These are phyloP conservation scores for Copidosoma floridanum DNA, from an alignment of 1,140 invertebrate species.

Conservation along the genomic window DNA sequence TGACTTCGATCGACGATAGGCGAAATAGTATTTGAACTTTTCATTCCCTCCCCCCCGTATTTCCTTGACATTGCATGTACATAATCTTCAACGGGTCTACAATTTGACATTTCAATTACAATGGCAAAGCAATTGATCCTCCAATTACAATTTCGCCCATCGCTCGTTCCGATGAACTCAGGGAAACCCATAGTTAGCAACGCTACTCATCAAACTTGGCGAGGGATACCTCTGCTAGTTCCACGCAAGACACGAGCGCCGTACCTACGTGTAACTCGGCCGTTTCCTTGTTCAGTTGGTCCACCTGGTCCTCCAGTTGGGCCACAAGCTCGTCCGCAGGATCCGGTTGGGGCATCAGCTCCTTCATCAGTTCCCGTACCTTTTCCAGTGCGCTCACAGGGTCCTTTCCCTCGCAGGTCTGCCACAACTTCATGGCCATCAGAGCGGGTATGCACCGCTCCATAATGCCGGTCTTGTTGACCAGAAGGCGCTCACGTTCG, in stretches of 20 bases:
- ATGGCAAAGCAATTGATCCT: too few relatives aligned
- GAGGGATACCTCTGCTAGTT: background rate
- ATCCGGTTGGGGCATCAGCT: constrained; percentile 35
- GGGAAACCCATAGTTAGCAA: too few relatives aligned
- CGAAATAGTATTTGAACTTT: too few relatives aligned
- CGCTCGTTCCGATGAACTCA: too few relatives aligned
- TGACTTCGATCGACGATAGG: too few relatives aligned
- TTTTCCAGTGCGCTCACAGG: background rate
- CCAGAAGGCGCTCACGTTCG: constrained; percentile 34
- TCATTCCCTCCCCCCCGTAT: too few relatives aligned
- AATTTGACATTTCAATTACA: too few relatives aligned
- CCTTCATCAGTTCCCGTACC: constrained; percentile 38
- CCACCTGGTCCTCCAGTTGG: constrained; percentile 28
- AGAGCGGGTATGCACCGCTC: constrained; percentile 47
- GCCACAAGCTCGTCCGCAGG: constrained; percentile 39
- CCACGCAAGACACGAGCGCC: background rate
- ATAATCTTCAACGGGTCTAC: too few relatives aligned
- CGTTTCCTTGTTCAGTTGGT: constrained; percentile 38
- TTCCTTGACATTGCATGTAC: too few relatives aligned
- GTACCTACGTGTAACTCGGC: constrained; percentile 51
- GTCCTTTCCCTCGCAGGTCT: constrained; percentile 1
- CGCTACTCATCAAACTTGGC: too few relatives aligned
- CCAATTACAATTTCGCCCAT: too few relatives aligned
- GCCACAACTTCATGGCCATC: constrained; percentile 40
- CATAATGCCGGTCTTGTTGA: constrained; percentile 41